Conservation (phyloP, 2,888 invertebrate genomes). For the Timema cristinae region DNA sequence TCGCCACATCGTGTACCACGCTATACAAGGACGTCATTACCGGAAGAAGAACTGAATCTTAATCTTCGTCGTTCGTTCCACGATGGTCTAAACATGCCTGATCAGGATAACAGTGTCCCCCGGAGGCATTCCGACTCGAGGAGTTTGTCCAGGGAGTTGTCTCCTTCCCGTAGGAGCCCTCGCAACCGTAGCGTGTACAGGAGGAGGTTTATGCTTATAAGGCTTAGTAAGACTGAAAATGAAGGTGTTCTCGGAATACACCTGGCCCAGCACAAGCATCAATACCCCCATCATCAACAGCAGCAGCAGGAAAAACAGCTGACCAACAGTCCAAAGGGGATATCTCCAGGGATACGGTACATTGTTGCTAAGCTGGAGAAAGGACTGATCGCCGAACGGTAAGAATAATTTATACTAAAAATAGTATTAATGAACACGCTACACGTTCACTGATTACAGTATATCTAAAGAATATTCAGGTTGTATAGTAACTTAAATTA, state of each 20-base stretch:
- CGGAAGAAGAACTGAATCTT: no score
- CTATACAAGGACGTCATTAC: no score
- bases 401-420: slow-evolving; percentile 27
- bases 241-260: slow-evolving; percentile 69
- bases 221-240: slow-evolving; percentile 60
- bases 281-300: neutral
- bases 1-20: no score
- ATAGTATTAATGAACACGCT: no score
- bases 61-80: no score
- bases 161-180: neutral
- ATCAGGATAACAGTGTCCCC: neutral
- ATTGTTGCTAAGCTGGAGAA: slow-evolving; percentile 60
- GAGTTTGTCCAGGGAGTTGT: slow-evolving; percentile 2
- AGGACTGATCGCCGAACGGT: slow-evolving; percentile 60
- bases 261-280: slow-evolving; percentile 56
- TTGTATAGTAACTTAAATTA: neutral
- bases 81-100: neutral
- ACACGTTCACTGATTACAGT: no score
- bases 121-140: neutral
- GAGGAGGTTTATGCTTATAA: slow-evolving; percentile 45
- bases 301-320: slow-evolving; percentile 39
- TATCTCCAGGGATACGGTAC: slow-evolving; percentile 58
- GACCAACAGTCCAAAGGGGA: slow-evolving; percentile 51
- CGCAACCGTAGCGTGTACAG: slow-evolving; percentile 9
- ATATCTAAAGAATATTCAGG: neutral